phyloP scores from a whole-genome alignment of 2,797 vertebrate species.

The Phalloptychus januarius region DNA sequence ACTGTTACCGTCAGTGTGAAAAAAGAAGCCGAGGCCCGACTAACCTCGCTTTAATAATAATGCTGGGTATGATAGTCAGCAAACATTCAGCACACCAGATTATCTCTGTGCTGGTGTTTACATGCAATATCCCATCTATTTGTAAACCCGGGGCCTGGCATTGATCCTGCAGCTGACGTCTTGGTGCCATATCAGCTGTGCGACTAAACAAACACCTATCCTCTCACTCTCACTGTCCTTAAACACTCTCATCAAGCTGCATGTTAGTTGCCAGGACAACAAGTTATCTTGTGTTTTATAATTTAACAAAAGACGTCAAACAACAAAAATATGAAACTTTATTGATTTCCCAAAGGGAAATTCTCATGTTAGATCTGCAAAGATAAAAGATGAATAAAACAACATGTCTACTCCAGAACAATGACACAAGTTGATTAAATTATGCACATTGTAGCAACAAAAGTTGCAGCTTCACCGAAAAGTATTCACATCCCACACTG shows the following conservation, averaged over 20 bases:
- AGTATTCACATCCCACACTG: not conserved
- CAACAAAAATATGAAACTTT: not conserved
- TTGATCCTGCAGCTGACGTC: slow-evolving; percentile 13
- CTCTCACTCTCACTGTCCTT: not conserved
- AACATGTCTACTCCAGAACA: not conserved
- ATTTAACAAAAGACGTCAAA: slow-evolving; percentile 2
- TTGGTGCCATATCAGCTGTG: not conserved
- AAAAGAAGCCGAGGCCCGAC: slow-evolving; percentile 12
- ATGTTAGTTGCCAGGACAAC: not conserved
- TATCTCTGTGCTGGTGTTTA: not conserved
- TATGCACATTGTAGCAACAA: not conserved
- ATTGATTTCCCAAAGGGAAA: not conserved
- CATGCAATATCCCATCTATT: not conserved
- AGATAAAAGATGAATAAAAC: not conserved
- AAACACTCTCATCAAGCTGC: not conserved
- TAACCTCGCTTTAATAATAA: slow-evolving; percentile 5
- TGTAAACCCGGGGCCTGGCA: not conserved
- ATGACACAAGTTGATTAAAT: not conserved
- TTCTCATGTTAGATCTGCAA: not conserved
- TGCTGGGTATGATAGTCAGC: slow-evolving; percentile 4
- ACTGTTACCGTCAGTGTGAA: slow-evolving; percentile 14
- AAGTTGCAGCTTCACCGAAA: not conserved
- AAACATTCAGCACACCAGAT: slow-evolving; percentile 2
- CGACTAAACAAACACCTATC: slow-evolving; percentile 20
- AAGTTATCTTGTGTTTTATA: not conserved